Base-by-base conservation (phyloP, 2,888 invertebrate genomes). In the Platycnemis pennipes region DNA sequence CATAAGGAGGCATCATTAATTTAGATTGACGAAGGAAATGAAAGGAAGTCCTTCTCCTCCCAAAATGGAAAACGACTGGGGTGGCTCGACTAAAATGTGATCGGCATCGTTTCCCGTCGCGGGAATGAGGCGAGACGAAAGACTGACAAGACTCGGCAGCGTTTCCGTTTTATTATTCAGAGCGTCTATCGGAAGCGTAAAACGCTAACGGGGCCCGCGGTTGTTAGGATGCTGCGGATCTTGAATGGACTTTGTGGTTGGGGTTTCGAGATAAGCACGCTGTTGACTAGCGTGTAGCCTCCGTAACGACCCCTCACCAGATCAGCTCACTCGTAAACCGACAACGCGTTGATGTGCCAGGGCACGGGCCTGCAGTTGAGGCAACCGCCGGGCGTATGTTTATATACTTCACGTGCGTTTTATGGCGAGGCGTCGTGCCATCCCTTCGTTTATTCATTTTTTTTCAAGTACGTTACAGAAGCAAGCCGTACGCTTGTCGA, bases 291-390 rank as follows among this genome's bases (percentile, higher is more conserved):
- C 13, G 37, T 77, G 37, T 37, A 31, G 77, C 77, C 31, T 37
- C 16, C 13, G 31, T 77, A 77, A 77, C 77, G 77, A 77, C 77
- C 77, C 26, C 31, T 37, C 77, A n/a, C n/a, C n/a, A 16, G 77
- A 77, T 77, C 77, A 77, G 77, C 77, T 77, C 77, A 37, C 77
- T 77, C 77, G 77, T 77, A 77, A 77, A 77, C 31, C 37, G 31
- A 37, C 31, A 77, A 77, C 13, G 77, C 31, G 31, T 11, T 77
- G 77, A 37, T 37, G 37, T 16, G 31, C 37, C 37, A 13, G 77
- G 37, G 37, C 77, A 37, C 31, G 77, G 37, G 11, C 37, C 37
- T 37, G 37, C 77, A 77, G 77, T 77, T 37, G 26, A 7, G 63
- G 2, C 63, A 77, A 77, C 63, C 63, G n/a, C 26, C 26, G 63